Percentiles rank a stretch among this genome's conserved stretches.
Evolutionary conservation across 2,888 invertebrate species (phyloP).

Genomic region (Oligia fasciuncula): DNA sequence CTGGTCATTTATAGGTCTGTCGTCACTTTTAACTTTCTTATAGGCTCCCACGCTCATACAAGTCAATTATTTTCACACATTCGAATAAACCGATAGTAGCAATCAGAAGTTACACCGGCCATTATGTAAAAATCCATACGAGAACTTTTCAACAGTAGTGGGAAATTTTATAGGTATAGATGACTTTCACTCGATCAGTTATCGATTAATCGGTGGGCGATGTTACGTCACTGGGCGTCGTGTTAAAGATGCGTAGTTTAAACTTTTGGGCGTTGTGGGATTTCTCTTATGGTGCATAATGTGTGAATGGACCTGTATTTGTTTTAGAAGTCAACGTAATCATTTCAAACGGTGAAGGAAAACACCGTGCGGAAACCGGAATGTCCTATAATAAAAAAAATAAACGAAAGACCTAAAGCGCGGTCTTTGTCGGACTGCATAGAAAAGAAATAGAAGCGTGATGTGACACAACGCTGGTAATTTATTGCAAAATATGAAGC

Average conservation of each 20-base stretch:
- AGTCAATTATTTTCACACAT: constrained; percentile 50
- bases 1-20: too few species aligned
- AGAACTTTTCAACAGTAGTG: constrained; percentile 48
- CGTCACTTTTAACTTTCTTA: constrained; percentile 18
- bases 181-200: constrained; percentile 54
- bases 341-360: neutral
- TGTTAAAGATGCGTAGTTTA: constrained; percentile 20
- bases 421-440: too few species aligned
- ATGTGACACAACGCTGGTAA: too few species aligned
- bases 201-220: constrained; percentile 46
- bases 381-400: too few species aligned
- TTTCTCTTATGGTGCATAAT: constrained; percentile 22
- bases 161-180: constrained; percentile 21
- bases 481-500: too few species aligned
- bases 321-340: neutral
- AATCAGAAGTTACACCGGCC: constrained; percentile 19
- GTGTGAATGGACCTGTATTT: neutral
- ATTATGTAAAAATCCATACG: constrained; percentile 43
- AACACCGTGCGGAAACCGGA: too few species aligned
- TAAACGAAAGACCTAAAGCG: neutral
- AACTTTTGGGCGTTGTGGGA: constrained; percentile 19
- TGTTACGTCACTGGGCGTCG: constrained; percentile 33
- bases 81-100: constrained; percentile 25
- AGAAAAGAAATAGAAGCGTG: neutral
- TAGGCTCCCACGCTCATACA: constrained; percentile 20